Evolutionary conservation across 2,113 vertebrate genomes (phyloP).

Genomic region (Charina bottae): DNA sequence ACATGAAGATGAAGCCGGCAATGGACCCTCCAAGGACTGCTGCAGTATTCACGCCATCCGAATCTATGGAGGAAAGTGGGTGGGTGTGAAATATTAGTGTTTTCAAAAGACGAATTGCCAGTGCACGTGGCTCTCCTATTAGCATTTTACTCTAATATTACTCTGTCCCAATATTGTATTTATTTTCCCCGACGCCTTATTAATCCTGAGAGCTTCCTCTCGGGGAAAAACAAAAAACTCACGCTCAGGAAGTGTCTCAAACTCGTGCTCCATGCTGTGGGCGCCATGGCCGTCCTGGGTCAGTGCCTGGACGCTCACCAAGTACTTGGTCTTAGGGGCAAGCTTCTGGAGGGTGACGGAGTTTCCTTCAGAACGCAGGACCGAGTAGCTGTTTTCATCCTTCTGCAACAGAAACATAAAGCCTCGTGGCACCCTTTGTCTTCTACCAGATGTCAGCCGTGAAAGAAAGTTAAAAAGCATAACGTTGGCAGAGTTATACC

Average conservation of each 20-base stretch:
- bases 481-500: conserved; percentile 66
- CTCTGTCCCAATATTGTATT: not conserved
- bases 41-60: conserved; percentile 66
- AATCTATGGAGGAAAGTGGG: conserved; percentile 10
- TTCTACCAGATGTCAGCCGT: not conserved
- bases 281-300: conserved; percentile 75
- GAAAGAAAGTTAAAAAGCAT: not conserved
- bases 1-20: conserved; percentile 61
- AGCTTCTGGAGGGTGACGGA: conserved; percentile 81
- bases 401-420: conserved; percentile 59
- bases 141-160: too few relatives aligned
- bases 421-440: not conserved
- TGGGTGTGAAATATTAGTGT: not conserved
- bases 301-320: conserved; percentile 88
- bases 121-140: not conserved
- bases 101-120: not conserved
- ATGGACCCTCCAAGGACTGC: conserved; percentile 73
- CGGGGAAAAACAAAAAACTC: not conserved
- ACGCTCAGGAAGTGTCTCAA: conserved; percentile 79
- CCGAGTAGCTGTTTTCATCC: conserved; percentile 86
- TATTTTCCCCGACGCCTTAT: not conserved
- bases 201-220: too few relatives aligned
- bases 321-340: conserved; percentile 81
- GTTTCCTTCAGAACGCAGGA: conserved; percentile 84
- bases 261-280: conserved; percentile 85